These are phyloP conservation scores for Callinectes sapidus DNA, from an alignment of 2,888 invertebrate genomes.

Conservation along the genomic window DNA sequence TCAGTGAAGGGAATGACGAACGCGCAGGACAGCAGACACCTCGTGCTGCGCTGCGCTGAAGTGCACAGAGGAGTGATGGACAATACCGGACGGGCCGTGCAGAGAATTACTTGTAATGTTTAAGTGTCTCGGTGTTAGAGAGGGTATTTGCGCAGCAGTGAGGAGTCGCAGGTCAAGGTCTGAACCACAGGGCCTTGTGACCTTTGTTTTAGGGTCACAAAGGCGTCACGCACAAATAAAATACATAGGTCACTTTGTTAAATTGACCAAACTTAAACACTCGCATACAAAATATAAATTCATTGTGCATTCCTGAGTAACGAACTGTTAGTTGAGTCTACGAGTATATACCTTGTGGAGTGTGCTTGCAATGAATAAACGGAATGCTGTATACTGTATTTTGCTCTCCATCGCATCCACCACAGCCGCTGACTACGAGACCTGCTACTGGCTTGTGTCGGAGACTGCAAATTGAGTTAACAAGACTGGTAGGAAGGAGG, in stretches of 20 bases:
- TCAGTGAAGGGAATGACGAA: neutral
- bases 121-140: neutral
- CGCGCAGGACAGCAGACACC: neutral
- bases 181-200: neutral
- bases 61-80: neutral
- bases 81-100: constrained; percentile 3
- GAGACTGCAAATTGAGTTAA: neutral
- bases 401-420: constrained; percentile 4
- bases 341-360: neutral
- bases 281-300: neutral
- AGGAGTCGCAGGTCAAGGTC: neutral
- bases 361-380: neutral
- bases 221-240: constrained; percentile 13
- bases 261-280: neutral
- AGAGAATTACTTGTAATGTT: neutral
- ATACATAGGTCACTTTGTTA: neutral
- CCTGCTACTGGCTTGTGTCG: neutral
- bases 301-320: neutral
- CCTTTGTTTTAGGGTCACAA: neutral
- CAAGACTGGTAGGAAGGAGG: neutral
- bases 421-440: neutral
- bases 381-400: neutral
- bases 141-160: neutral
- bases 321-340: neutral
- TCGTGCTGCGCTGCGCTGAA: neutral